Conservation (phyloP, 2,888 invertebrate species). For the Drepanosiphum platanoidis region DNA sequence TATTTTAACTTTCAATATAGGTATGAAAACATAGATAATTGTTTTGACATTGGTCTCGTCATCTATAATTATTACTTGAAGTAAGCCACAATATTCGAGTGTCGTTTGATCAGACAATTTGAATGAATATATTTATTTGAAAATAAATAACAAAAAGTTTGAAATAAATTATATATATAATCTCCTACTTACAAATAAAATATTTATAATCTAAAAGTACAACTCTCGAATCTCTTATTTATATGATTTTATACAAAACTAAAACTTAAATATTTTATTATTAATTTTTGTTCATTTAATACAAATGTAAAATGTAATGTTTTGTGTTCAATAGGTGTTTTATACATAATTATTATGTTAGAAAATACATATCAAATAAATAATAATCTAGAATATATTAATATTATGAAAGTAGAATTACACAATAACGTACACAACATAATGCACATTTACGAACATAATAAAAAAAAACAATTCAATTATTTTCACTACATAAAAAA, state of each 20-base stretch:
- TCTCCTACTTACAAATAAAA: conserved; percentile 47
- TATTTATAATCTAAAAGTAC: conserved; percentile 23
- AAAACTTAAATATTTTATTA: conserved; percentile 22
- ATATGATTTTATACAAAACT: conserved; percentile 31
- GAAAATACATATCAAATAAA: conserved; percentile 2
- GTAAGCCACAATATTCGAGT: background rate
- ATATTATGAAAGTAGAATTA: conserved; percentile 21
- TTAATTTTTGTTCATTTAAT: conserved; percentile 14
- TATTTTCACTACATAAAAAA: conserved; percentile 1
- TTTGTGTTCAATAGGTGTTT: background rate
- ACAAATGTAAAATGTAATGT: conserved; percentile 19
- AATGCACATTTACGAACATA: background rate
- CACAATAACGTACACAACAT: conserved; percentile 18
- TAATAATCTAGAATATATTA: conserved; percentile 32
- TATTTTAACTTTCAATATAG: too few relatives aligned
- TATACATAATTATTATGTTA: conserved; percentile 2
- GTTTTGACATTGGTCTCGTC: too few relatives aligned
- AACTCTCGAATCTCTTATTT: conserved; percentile 20
- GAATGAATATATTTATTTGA: background rate
- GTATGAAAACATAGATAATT: too few relatives aligned
- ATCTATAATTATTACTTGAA: too few relatives aligned
- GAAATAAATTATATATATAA: conserved; percentile 29
- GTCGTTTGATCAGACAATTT: background rate
- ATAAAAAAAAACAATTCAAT: conserved; percentile 6
- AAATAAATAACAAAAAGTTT: conserved; percentile 17